Conservation (phyloP, 2,113 vertebrate genomes). For the Phaetusa simplex region DNA sequence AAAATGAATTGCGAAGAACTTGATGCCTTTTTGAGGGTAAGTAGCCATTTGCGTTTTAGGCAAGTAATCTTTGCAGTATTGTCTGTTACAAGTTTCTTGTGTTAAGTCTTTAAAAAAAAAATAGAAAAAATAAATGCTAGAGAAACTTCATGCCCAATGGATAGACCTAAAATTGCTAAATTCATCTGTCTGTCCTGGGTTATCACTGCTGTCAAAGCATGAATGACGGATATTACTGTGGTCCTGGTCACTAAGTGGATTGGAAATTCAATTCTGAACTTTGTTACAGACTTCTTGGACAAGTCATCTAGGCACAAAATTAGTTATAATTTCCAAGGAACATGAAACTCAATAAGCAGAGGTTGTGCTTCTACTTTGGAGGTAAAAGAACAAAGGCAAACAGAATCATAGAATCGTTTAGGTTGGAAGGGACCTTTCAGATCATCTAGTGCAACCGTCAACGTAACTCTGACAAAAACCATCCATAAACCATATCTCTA, state of each 20-base stretch:
- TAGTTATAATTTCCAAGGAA: not conserved
- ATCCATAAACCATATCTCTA: no score
- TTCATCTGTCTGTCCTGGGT: accelerated
- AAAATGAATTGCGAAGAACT: slow-evolving; percentile 87
- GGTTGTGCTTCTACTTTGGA: not conserved
- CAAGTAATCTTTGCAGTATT: not conserved
- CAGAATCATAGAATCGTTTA: no score
- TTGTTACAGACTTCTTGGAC: not conserved
- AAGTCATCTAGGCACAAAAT: not conserved
- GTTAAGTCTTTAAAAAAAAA: not conserved
- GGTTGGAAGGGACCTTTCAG: no score
- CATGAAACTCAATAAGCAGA: not conserved
- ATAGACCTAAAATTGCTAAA: not conserved
- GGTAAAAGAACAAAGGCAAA: not conserved
- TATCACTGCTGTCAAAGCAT: not conserved
- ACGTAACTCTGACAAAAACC: no score
- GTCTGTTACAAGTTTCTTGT: not conserved
- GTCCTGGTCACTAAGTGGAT: not conserved
- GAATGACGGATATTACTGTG: not conserved
- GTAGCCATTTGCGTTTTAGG: not conserved
- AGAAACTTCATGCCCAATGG: not conserved
- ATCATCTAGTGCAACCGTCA: no score
- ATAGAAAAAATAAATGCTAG: not conserved
- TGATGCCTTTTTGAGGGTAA: slow-evolving; percentile 86
- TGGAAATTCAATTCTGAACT: not conserved